Evolutionary conservation across 2,888 invertebrate genomes (phyloP), one percentile per base, ranked within the genome.

Genomic region (Philopedon plagiatum): DNA sequence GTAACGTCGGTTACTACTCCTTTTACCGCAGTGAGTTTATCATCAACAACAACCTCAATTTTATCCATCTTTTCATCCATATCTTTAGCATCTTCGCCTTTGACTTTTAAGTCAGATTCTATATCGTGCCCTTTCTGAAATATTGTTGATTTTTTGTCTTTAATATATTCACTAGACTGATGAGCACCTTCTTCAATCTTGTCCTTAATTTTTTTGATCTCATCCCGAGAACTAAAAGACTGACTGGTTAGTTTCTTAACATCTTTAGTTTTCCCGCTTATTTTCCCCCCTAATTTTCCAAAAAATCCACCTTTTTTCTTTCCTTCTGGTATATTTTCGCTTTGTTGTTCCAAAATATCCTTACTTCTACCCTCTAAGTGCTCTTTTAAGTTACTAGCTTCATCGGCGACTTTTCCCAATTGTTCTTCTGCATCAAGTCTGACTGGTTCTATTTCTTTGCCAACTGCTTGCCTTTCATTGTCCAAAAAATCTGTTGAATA

Each of bases 261-360:
- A 21, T 71, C 77, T 60, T 76, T 75, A 7, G 76, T 61, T 62
- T 76, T 76, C 23, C 75, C 76, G 19, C 60, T 67, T n/a, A 74
- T 73, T 13, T 74, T 71, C n/a, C 66, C 34, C 1, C 68, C 61
- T 8, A 68, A 13, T 51, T 68, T 56, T 2, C 18, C 39, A 29
- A 65, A 54, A 21, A 65, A 65, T 5, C 56, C 54, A 18, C 37
- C 11, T 60, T 70, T 70, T 21, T 64, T 64, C 32, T 67, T 68
- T 15, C 19, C 62, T 15, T 61, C 26, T 11, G 23, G 5, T 26
- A 34, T 51, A 11, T 58, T 23, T 37, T 56, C 66, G 75, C 75
- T 4, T 71, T 74, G 18, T 21, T 37, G 13, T n/a, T 32, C 32
- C 9, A 46, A 9, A 49, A 1, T 32, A 5, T 44, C 5, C 26